Evolutionary conservation across 2,797 vertebrate genomes (phyloP).

Genomic region (Vespertilio murinus): DNA sequence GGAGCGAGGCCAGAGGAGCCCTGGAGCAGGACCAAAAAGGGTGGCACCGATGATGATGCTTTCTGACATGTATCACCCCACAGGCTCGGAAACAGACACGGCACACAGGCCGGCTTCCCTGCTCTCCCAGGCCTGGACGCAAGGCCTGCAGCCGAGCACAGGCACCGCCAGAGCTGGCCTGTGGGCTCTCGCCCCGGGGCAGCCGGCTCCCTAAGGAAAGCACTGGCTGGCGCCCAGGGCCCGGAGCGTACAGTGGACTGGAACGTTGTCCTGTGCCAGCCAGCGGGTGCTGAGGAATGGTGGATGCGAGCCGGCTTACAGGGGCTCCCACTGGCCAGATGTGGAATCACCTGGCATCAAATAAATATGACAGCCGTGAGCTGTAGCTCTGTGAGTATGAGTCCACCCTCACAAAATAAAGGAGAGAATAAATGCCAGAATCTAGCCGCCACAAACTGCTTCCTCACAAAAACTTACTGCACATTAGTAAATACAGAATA

Average conservation of each 20-base stretch:
- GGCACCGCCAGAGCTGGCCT: background rate
- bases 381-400: background rate
- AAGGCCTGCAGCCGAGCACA: background rate
- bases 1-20: background rate
- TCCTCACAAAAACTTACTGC: background rate
- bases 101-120: background rate
- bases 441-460: background rate
- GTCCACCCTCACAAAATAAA: background rate
- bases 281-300: background rate
- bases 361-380: background rate
- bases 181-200: background rate
- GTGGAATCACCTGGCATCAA: background rate
- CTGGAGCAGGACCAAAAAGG: background rate
- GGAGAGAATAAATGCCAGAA: background rate
- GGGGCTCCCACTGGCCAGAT: background rate
- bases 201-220: background rate
- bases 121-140: background rate
- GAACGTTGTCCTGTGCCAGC: background rate
- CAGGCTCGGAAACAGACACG: background rate
- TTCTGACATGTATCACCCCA: background rate
- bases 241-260: background rate
- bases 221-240: background rate
- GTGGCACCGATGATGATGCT: background rate
- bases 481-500: background rate
- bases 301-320: background rate